Evolutionary conservation across 2,113 vertebrate genomes (phyloP), one percentile per base, ranked within the genome.

Genomic region (Saccopteryx bilineata): DNA sequence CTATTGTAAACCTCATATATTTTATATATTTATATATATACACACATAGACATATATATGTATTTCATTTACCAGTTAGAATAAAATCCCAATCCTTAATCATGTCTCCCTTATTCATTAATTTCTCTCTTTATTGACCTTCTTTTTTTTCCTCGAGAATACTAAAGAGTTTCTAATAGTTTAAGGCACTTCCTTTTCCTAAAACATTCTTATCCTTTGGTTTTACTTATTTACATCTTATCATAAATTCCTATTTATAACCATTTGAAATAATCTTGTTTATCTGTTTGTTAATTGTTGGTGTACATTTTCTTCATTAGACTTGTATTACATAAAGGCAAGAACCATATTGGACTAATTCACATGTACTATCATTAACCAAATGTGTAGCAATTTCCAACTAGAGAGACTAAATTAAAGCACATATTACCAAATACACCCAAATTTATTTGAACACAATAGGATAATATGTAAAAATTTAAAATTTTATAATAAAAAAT

Each of bases 401-500:
- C 48, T 13, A 56, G 19, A 91, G n/a, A 39, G 13, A 54, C 24
- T n/a, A 58, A 60, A 74, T 66, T 71, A 74, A 80, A 80, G 5
- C 4, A 54, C 10, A n/a, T 19, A 19, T 91, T 26, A 33, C 28
- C 9, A 65, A 88, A 85, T 75, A 58, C 5, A 79, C 23, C 5
- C 13, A 56, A 91, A 89, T 7, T 72, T 13, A 54, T 66, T 89
- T 60, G 3, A 54, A 89, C 1, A 13, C 39, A 65, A 86, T 81
- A 75, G 4, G 9, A 68, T 54, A 80, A 80, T 28, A 83, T 7
- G 21, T 26, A 63, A 2, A 65, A 65, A 39, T 58, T 72, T 76
- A 23, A 65, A 46, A 75, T 71, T 76, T 95, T 66, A 69, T 23
- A 84, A 31, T 91, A 75, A 81, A 87, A 75, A 56, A 52, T 58